Percentiles rank a stretch among this genome's conserved stretches.
These are phyloP conservation scores for Cryptosula pallasiana DNA, from an alignment of 2,888 invertebrate genomes.

Conservation along the genomic window DNA sequence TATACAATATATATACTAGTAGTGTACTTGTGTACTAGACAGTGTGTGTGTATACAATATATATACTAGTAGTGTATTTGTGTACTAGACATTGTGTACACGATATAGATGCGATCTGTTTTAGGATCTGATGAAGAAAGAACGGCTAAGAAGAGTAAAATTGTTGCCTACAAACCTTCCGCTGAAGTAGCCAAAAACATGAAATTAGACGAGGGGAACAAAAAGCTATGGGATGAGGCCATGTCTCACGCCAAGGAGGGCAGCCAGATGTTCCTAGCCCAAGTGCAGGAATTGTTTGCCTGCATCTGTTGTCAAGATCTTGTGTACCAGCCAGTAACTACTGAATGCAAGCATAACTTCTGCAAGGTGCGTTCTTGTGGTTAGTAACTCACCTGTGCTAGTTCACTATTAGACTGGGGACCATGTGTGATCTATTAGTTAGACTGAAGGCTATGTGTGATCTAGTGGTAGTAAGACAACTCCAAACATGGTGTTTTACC, in stretches of 20 bases:
- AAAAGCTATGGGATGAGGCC: slow-evolving; percentile 67
- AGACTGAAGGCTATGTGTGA: no score
- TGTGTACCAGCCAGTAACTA: slow-evolving; percentile 66
- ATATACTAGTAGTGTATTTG: no score
- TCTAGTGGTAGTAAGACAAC: no score
- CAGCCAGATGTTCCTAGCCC: slow-evolving; percentile 58
- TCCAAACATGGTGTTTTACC: no score
- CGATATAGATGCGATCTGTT: no score
- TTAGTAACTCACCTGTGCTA: no score
- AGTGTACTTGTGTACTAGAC: no score
- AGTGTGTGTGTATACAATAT: no score
- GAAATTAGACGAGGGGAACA: slow-evolving; percentile 60
- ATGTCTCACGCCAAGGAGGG: slow-evolving; percentile 55
- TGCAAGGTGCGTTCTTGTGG: slow-evolving; percentile 63
- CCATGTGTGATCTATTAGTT: no score
- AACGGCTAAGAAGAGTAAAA: slow-evolving; percentile 6
- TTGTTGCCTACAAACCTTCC: slow-evolving; percentile 51
- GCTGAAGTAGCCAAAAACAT: slow-evolving; percentile 55
- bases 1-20: no score
- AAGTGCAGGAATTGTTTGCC: slow-evolving; percentile 64
- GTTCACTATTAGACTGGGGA: no score
- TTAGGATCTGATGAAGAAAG: background rate
- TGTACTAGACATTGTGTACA: no score
- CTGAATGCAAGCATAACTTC: slow-evolving; percentile 69
- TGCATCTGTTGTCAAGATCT: slow-evolving; percentile 77